These are phyloP conservation scores for Meriones unguiculatus DNA, from an alignment of 2,113 vertebrate species.

Conservation along the genomic window DNA sequence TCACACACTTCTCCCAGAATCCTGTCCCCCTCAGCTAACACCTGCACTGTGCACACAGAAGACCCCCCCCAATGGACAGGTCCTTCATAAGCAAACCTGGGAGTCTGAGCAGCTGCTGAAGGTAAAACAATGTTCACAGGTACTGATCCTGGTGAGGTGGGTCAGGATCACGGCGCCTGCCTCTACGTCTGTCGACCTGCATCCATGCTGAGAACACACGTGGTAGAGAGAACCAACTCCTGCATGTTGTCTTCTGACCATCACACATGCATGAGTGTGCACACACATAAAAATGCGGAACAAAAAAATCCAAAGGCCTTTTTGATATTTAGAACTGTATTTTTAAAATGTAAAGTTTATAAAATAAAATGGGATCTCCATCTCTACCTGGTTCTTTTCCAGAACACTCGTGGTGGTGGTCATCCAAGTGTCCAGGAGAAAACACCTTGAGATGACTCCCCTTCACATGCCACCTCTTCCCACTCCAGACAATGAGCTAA, in stretches of 20 bases:
- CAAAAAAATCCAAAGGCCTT: not conserved
- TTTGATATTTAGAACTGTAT: slow-evolving; percentile 1
- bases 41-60: not conserved
- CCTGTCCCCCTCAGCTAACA: not conserved
- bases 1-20: not conserved
- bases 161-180: not conserved
- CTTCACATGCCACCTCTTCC: not conserved
- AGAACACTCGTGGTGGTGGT: not conserved
- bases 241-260: not conserved
- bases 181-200: not conserved
- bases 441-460: not conserved
- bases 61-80: not conserved
- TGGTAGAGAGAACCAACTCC: not conserved
- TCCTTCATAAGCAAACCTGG: slow-evolving; percentile 26
- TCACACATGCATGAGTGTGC: not conserved
- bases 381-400: not conserved
- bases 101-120: not conserved
- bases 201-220: not conserved
- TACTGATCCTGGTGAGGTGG: not conserved
- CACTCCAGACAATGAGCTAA: not conserved
- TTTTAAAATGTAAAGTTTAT: slow-evolving; percentile 50
- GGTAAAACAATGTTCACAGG: slow-evolving; percentile 18
- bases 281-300: not conserved
- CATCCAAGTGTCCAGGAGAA: not conserved
- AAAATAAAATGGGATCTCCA: not conserved